A percentile compares a stretch with the other conserved stretches of the same genome.
Conservation (phyloP, 2,113 vertebrate species). For the Columba janthina region DNA sequence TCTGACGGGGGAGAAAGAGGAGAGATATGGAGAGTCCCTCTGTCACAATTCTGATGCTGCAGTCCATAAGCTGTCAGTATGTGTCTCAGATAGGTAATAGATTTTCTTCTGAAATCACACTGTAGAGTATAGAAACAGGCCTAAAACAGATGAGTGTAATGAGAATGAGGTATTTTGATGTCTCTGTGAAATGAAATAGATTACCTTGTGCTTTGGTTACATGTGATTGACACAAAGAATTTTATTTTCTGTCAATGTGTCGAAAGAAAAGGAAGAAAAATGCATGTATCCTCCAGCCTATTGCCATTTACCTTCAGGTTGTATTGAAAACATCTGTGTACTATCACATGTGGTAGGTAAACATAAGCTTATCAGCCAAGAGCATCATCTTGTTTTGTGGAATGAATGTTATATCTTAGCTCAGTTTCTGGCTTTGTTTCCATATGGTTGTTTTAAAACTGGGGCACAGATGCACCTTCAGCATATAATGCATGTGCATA, state of each 20-base stretch:
- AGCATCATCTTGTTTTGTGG: background rate
- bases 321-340: background rate
- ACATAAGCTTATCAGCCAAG: background rate
- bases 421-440: background rate
- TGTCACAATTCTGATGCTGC: background rate
- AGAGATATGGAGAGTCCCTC: background rate
- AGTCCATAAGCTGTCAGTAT: background rate
- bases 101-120: background rate
- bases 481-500: conserved; percentile 10
- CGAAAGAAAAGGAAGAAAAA: background rate
- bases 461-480: conserved; percentile 63
- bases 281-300: background rate
- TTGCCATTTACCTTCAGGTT: background rate
- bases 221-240: background rate
- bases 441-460: conserved; percentile 10
- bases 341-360: background rate
- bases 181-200: background rate
- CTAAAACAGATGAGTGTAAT: background rate
- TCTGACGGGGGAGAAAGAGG: background rate
- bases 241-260: background rate
- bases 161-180: background rate
- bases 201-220: background rate
- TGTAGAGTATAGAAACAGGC: background rate
- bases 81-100: background rate
- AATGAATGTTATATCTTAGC: background rate